These are phyloP conservation scores for Burhinus oedicnemus DNA, from an alignment of 2,113 vertebrate genomes.

Conservation along the genomic window DNA sequence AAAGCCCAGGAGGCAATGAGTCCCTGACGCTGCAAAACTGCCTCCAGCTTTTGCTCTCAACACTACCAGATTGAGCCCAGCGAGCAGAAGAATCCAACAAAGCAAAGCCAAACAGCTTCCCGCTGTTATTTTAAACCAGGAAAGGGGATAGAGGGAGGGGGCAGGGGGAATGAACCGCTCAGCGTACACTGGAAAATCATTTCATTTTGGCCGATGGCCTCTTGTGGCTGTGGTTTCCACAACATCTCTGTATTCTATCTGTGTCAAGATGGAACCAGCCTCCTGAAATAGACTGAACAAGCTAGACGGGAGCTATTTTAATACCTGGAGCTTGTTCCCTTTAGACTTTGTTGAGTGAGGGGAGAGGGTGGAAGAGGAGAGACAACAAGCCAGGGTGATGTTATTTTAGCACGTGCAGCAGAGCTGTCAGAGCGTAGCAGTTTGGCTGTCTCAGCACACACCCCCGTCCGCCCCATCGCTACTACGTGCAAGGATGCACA, in stretches of 20 bases:
- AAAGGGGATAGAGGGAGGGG: background rate
- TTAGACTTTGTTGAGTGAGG: slow-evolving; percentile 25
- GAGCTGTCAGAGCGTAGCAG: background rate
- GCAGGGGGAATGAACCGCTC: background rate
- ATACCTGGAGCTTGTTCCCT: slow-evolving; percentile 46
- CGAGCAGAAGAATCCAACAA: slow-evolving; percentile 28
- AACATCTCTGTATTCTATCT: slow-evolving; percentile 57
- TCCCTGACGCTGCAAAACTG: background rate
- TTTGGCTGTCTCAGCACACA: slow-evolving; percentile 38
- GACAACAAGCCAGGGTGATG: slow-evolving; percentile 32
- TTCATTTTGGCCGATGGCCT: slow-evolving; percentile 57
- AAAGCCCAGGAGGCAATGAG: background rate
- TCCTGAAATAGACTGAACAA: slow-evolving; percentile 69
- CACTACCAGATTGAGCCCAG: background rate
- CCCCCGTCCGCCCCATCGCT: background rate
- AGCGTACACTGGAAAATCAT: background rate
- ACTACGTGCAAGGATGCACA: slow-evolving; percentile 46
- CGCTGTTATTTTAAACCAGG: slow-evolving; percentile 62
- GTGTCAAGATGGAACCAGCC: slow-evolving; percentile 51
- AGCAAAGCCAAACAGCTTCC: slow-evolving; percentile 39
- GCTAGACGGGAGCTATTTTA: slow-evolving; percentile 63
- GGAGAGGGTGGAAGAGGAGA: slow-evolving; percentile 23
- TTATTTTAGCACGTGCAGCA: slow-evolving; percentile 51
- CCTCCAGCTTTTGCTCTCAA: background rate
- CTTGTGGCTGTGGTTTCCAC: slow-evolving; percentile 63